These are phyloP conservation scores for Mormyrops boulengeri DNA, from an alignment of 2,797 vertebrate genomes.

Conservation along the genomic window DNA sequence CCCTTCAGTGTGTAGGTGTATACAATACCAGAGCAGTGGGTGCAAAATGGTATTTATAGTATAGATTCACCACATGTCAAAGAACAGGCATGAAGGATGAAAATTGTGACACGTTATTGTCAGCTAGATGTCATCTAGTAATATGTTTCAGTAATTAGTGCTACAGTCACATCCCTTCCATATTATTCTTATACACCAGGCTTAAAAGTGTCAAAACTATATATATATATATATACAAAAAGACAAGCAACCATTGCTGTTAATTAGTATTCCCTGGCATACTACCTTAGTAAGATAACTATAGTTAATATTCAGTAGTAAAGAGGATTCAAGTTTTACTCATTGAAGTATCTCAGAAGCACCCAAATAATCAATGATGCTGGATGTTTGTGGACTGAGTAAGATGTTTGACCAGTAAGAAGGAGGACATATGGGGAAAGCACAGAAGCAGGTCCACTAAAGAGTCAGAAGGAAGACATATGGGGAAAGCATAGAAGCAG, in stretches of 20 bases:
- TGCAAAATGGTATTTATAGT: constrained; percentile 3
- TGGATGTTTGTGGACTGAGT: not conserved
- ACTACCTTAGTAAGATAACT: not conserved
- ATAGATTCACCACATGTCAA: not conserved
- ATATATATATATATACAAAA: not conserved
- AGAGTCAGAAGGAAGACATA: not conserved
- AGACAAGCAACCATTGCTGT: not conserved
- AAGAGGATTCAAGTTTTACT: not conserved
- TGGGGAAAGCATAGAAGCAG: not conserved
- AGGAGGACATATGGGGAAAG: not conserved
- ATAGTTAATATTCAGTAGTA: not conserved
- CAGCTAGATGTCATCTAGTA: not conserved
- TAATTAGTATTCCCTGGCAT: not conserved
- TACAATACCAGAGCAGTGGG: not conserved
- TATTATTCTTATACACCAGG: not conserved
- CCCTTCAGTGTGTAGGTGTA: not conserved
- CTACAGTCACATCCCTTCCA: not conserved
- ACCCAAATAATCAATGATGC: not conserved
- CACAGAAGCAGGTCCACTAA: not conserved
- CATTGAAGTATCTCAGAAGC: not conserved
- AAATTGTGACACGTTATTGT: constrained; percentile 2
- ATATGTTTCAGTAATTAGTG: constrained; percentile 26
- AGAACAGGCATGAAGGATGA: not conserved
- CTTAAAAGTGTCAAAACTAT: not conserved
- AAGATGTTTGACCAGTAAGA: not conserved